Evolutionary conservation across 1,140 invertebrate genomes (phyloP), one percentile per base, ranked within the genome.

Genomic region (Anastatus disparis): DNA sequence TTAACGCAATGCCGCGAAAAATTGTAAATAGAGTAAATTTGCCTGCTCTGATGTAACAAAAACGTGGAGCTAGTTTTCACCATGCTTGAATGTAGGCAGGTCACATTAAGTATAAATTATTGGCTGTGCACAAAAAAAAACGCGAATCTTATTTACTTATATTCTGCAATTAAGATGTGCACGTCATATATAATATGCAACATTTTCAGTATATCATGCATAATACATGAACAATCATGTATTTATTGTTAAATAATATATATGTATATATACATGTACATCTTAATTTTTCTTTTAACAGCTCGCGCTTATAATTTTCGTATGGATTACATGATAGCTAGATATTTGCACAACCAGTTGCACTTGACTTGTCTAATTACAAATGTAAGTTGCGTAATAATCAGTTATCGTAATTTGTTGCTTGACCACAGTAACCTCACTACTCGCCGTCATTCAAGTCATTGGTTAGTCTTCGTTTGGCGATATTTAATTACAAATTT

Each of bases 401-500:
- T 44, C 44, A 42, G 20, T 70, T 31, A 53, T 50, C 38, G 48
- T 26, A 31, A 58, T 61, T 10, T 50, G 61, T 40, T 58, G 17
- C 56, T 50, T 73, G 44, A 61, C 29, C 31, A 42, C 42, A 20
- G 44, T 29, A 53, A 27, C 52, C 53, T 17, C 29, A 35, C 42
- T 63, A 15, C n/a, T 62, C 31, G 42, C 59, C 20, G 13, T 70
- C 26, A 59, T 61, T 50, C 15, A 52, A 59, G 52, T 35, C 27
- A 9, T 67, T 42, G 42, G 35, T 50, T 52, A 56, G 38, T 58
- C 50, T 26, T 61, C 17, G 40, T 50, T 61, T 62, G 48, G 48
- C 71, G 48, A 59, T 66, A 59, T 59, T 61, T 52, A 52, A 58
- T 67, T 61, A 66, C 70, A 67, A 66, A 66, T 66, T 55, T 72